A percentile compares a stretch with the other conserved stretches of the same genome.
Conservation (phyloP, 2,797 vertebrate species). For the Sebastes hopkinsi region DNA sequence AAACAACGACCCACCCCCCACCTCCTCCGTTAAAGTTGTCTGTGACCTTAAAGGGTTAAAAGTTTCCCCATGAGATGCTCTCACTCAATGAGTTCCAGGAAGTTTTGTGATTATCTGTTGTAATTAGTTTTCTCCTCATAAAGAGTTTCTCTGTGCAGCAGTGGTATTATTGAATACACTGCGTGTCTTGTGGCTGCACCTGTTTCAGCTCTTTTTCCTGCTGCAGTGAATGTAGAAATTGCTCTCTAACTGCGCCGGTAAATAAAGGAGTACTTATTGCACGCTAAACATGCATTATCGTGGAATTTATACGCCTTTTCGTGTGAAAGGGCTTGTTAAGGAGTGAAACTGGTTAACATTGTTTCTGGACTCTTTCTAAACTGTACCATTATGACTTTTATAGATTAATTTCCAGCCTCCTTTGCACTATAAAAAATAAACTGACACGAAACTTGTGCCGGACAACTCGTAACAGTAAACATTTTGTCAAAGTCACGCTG, state of each 20-base stretch:
- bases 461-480: not conserved
- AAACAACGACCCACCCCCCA: not conserved
- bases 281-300: no score
- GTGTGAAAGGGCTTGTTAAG: accelerated
- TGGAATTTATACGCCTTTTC: no score
- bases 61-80: not conserved
- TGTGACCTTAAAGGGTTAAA: not conserved
- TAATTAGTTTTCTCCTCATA: not conserved
- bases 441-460: not conserved
- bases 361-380: not conserved
- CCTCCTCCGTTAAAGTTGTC: not conserved
- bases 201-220: not conserved
- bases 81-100: not conserved
- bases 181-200: no score
- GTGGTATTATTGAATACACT: not conserved
- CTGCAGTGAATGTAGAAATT: not conserved
- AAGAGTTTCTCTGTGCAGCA: not conserved
- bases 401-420: not conserved
- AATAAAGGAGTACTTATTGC: no score
- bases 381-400: not conserved
- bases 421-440: not conserved
- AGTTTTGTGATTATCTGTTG: not conserved
- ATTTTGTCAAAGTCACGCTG: not conserved
- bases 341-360: not conserved
- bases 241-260: not conserved